Evolutionary conservation across 1,140 invertebrate species (phyloP).

Genomic region (Listronotus bonariensis): DNA sequence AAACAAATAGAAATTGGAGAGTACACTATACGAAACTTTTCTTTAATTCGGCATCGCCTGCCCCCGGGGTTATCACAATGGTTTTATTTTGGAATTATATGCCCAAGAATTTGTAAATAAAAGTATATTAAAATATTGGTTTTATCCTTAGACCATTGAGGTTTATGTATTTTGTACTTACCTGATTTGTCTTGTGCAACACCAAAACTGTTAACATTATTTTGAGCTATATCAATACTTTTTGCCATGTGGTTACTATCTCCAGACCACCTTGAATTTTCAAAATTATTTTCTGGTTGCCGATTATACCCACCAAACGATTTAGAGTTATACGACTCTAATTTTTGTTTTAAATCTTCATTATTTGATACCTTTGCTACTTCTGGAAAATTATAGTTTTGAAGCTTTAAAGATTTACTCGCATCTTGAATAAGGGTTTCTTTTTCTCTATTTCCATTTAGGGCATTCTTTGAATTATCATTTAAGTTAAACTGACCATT

Average conservation of each 20-base stretch:
- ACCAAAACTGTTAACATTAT: conserved; percentile 10
- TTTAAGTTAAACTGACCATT: neutral
- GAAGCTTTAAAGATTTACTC: neutral
- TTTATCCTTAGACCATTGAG: no score
- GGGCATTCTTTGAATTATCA: neutral
- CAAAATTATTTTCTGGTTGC: neutral
- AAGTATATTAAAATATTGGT: no score
- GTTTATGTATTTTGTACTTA: neutral
- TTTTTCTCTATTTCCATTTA: neutral
- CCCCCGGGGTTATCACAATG: no score
- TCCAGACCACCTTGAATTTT: neutral
- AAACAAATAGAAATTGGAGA: no score
- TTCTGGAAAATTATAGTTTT: conserved; percentile 1
- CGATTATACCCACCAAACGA: neutral
- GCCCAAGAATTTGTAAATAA: no score
- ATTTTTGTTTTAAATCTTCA: neutral
- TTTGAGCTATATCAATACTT: conserved; percentile 21
- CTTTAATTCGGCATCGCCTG: no score
- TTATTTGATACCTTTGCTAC: conserved; percentile 3
- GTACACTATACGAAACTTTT: no score
- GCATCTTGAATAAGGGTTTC: no score
- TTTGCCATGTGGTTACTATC: conserved; percentile 16
- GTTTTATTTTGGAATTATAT: no score
- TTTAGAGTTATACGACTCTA: neutral
- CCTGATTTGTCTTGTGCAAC: neutral